Base-by-base conservation (phyloP, 2,797 vertebrate species). In the Coregonus suidteri region DNA sequence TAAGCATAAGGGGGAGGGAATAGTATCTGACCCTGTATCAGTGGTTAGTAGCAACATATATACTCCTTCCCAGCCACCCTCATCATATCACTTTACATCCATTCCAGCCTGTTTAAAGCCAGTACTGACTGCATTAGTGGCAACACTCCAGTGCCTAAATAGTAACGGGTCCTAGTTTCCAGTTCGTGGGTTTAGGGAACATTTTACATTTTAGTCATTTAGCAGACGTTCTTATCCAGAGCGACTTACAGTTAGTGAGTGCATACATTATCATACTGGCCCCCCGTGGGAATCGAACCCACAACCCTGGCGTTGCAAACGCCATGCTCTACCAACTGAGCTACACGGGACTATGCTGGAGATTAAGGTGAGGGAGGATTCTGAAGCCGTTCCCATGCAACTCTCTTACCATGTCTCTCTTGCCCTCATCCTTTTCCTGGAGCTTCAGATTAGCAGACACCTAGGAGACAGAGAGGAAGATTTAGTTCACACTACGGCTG, bases 361-460 rank as follows among this genome's bases (percentile, higher is more conserved):
- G 16, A 74, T 68, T 37, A 71, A 71, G 69, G 37, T 7, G 14
- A 68, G 66, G 66, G 41, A 65, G 31, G 25, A 68, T 68, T 68
- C 25, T 34, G 52, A 41, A 20, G 71, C 72, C 11, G 20, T 81
- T 81, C 78, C 31, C 83, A 81, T 74, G 75, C 20, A n/a, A 73
- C 78, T 70, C 37, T 77, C 97, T 95, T 81, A 99, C 98, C 91
- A 99, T 93, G 64, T 98, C 97, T 84, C 96, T 99, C 93, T 99
- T 99, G 88, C 98, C 95, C 85, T 97, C 97, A 80, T 96, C 93
- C 88, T 93, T 98, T 92, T 99, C 98, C 0, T 95, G 98, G 79
- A 99, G 92, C 82, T 99, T 99, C 85, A 99, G 91, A 90, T 99
- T 97, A 79, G 95, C 97, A 67, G 98, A 99, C 76, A 98, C 97